These are phyloP conservation scores for Sus scrofa DNA, from an alignment of 2,113 vertebrate species.

Conservation along the genomic window T2T-Sscrofa CM000817.6:103926501-103927000, in stretches of 20 bases:
- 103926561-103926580: background rate
- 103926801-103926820: background rate
- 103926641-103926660: background rate
- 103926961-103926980: background rate
- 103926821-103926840: too few relatives aligned
- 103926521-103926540: background rate
- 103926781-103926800: background rate
- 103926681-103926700: background rate
- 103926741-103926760: background rate
- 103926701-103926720: background rate
- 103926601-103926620: background rate
- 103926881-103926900: background rate
- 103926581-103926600: background rate
- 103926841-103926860: background rate
- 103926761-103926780: background rate
- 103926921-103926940: background rate
- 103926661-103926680: background rate
- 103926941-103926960: background rate
- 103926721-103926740: background rate
- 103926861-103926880: background rate
- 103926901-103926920: background rate
- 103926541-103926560: background rate
- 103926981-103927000: background rate
- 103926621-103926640: background rate
- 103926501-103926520: background rate